A percentile compares a stretch with the other conserved stretches of the same genome.
Evolutionary conservation across 2,113 vertebrate species (phyloP).

Genomic region (Triplophysa rosa): DNA sequence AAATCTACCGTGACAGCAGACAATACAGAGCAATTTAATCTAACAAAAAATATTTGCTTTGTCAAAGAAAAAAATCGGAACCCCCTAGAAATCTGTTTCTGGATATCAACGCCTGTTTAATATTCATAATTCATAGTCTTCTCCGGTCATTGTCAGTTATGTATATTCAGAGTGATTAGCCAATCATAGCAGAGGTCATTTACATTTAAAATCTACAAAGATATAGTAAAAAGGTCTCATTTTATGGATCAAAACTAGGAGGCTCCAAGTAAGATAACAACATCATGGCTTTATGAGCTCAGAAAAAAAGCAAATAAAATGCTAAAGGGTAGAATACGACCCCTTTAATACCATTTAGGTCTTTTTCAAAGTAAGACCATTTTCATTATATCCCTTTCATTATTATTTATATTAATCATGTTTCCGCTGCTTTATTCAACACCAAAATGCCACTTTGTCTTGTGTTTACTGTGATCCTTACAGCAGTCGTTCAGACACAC

Average conservation of each 20-base stretch:
- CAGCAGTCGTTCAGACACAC: constrained; percentile 3
- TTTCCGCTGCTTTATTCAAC: not conserved
- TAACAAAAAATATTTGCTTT: too few species aligned
- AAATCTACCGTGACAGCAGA: too few species aligned
- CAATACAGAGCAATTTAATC: too few species aligned
- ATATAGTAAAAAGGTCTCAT: not conserved
- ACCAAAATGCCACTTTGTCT: not conserved
- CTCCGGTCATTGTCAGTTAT: too few species aligned
- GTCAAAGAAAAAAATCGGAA: too few species aligned
- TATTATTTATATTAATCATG: not conserved
- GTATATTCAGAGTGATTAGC: not conserved
- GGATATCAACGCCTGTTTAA: too few species aligned
- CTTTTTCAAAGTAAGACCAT: not conserved
- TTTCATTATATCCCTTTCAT: not conserved
- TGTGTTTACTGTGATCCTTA: constrained; percentile 15
- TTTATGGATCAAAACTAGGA: too few species aligned
- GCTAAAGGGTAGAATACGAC: not conserved
- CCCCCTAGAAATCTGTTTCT: too few species aligned
- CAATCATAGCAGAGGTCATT: not conserved
- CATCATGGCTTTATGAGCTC: not conserved
- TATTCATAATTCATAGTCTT: too few species aligned
- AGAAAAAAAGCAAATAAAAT: not conserved
- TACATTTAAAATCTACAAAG: not conserved
- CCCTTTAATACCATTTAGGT: not conserved
- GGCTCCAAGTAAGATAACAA: not conserved